Percentiles rank a stretch among this genome's conserved stretches.
Conservation (phyloP, 1,140 invertebrate genomes). For the Lerema accius region DNA sequence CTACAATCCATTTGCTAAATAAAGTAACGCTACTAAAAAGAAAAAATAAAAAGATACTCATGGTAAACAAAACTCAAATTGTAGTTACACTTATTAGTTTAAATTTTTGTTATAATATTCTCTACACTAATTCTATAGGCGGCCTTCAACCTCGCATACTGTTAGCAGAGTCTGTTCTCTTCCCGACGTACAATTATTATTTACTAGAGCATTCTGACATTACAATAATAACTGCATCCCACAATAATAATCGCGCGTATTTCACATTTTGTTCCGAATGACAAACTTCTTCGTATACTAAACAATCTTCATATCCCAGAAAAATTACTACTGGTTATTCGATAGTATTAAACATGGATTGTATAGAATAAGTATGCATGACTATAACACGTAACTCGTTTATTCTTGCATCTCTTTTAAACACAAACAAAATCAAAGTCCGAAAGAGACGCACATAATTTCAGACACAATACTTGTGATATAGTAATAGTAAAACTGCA, state of each 20-base stretch:
- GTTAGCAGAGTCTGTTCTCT: conserved; percentile 56
- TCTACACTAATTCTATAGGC: conserved; percentile 73
- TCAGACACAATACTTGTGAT: too few species aligned
- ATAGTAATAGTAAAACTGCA: too few species aligned
- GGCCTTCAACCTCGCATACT: conserved; percentile 64
- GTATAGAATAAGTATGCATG: too few species aligned
- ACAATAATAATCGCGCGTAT: background rate
- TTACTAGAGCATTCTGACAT: conserved; percentile 7
- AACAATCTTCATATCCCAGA: too few species aligned
- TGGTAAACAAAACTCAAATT: conserved; percentile 34
- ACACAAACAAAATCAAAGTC: too few species aligned
- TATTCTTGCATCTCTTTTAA: too few species aligned
- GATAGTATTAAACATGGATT: too few species aligned
- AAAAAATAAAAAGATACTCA: conserved; percentile 16
- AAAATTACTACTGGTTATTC: too few species aligned
- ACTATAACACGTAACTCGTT: too few species aligned
- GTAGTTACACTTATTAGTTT: too few species aligned
- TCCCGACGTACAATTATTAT: conserved; percentile 34
- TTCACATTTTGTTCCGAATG: background rate
- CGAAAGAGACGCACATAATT: too few species aligned
- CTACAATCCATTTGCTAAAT: background rate
- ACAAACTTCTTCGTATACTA: too few species aligned
- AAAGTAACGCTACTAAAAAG: background rate
- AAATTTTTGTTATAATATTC: conserved; percentile 15
- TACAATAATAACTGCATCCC: background rate